These are phyloP conservation scores for Medauroidea extradentata DNA, from an alignment of 1,140 invertebrate species.

Conservation along the genomic window DNA sequence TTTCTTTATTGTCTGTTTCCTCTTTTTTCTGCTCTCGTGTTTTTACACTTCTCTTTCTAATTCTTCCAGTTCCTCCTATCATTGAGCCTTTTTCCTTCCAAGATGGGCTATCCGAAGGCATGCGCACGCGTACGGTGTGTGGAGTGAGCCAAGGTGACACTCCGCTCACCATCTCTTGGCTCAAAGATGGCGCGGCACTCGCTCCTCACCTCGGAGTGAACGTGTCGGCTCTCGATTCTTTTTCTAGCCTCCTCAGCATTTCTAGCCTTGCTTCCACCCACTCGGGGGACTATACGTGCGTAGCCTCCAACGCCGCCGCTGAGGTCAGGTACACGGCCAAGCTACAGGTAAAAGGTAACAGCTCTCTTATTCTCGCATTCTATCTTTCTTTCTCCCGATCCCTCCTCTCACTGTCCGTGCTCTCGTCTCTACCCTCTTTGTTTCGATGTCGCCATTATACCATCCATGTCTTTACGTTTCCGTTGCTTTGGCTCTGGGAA, in stretches of 20 bases:
- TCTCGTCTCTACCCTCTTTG: not conserved
- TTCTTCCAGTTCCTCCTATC: slow-evolving; percentile 74
- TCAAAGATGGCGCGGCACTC: slow-evolving; percentile 67
- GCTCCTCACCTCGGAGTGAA: slow-evolving; percentile 54
- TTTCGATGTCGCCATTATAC: too few relatives aligned
- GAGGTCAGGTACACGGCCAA: slow-evolving; percentile 74
- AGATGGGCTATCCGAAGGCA: slow-evolving; percentile 75
- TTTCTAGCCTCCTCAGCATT: slow-evolving; percentile 72
- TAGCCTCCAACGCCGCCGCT: slow-evolving; percentile 71
- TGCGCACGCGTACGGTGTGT: slow-evolving; percentile 79
- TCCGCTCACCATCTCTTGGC: slow-evolving; percentile 69
- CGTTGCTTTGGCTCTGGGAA: slow-evolving; percentile 57
- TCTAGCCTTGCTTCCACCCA: slow-evolving; percentile 67
- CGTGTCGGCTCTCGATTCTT: slow-evolving; percentile 66
- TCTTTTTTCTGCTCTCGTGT: slow-evolving; percentile 22
- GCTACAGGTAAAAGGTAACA: slow-evolving; percentile 79
- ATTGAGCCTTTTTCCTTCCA: slow-evolving; percentile 81
- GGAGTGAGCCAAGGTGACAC: slow-evolving; percentile 76
- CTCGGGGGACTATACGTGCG: slow-evolving; percentile 76
- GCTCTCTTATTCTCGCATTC: slow-evolving; percentile 25
- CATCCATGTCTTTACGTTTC: slow-evolving; percentile 42
- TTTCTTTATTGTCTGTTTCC: slow-evolving; percentile 24
- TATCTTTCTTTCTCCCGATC: not conserved
- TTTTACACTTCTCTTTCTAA: slow-evolving; percentile 48
- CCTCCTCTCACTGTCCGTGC: not conserved